Base-by-base conservation (phyloP, 2,888 invertebrate species). In the Hipparchia sbordonii region DNA sequence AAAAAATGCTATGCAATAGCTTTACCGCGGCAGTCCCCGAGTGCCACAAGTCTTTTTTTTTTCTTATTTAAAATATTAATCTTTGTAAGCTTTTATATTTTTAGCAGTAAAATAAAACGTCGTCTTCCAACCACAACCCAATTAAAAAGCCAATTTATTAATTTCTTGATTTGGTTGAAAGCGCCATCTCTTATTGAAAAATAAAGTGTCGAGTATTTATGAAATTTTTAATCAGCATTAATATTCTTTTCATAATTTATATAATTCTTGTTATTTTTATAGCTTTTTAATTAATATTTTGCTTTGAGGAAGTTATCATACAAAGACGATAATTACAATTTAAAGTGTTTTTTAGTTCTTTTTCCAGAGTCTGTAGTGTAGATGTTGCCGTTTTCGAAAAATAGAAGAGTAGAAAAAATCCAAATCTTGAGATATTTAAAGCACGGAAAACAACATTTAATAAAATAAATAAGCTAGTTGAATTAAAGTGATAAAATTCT, bases 181-280 rank as follows among this genome's bases (percentile, higher is more conserved):
- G 78, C 84, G 86, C 84, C 86, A 86, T 86, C 86, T 85, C 72
- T 81, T 78, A 76, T 67, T 74, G 13, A 71, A 78, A 80, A 81
- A 78, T 48, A 48, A 60, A 78, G 79, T 68, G 9, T 60, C 33
- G 23, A 8, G 6, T 54, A 46, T 46, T 59, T 57, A 23, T 23
- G 52, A n/a, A 52, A 33, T 46, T 12, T 51, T 39, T 33, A 48
- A 33, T n/a, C 6, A 12, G 0, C 13, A 51, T 23, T 10, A 63
- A 7, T 51, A 23, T 23, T 63, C 23, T 13, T 7, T 10, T 60
- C 59, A 12, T 60, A 1, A 2, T 23, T 51, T 6, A 23, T 4
- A 46, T 62, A 12, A 2, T 48, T 51, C 23, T 23, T 23, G 2
- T 23, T 12, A 5, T 63, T 23, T 7, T 63, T n/a, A 48, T 5